phyloP scores from a whole-genome alignment of 2,888 invertebrate species.

The Agonopterix alstromeriana region DNA sequence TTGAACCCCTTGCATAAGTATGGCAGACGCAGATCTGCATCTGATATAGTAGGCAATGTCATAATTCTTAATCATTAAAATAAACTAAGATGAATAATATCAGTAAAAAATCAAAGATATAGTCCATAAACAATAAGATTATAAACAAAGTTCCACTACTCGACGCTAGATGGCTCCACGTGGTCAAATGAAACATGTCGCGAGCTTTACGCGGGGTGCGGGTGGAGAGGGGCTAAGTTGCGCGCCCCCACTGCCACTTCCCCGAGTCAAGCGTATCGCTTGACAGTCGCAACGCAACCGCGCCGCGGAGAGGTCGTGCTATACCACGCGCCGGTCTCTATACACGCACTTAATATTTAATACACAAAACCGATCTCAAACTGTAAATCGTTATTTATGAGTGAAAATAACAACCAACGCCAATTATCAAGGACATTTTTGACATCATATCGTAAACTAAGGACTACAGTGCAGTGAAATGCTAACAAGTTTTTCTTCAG shows the following conservation, averaged over 20 bases:
- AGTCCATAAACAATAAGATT: too few relatives aligned
- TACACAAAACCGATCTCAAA: slow-evolving; percentile 53
- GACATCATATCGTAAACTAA: slow-evolving; percentile 16
- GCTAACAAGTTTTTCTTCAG: slow-evolving; percentile 65
- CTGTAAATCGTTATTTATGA: slow-evolving; percentile 36
- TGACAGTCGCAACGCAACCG: slow-evolving; percentile 67
- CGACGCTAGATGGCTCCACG: slow-evolving; percentile 48
- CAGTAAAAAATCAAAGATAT: too few relatives aligned
- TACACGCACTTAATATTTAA: slow-evolving; percentile 68
- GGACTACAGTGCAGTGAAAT: slow-evolving; percentile 70
- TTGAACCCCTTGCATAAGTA: too few relatives aligned
- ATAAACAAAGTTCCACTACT: slow-evolving; percentile 25
- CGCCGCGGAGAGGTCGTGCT: slow-evolving; percentile 54
- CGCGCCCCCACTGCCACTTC: slow-evolving; percentile 65
- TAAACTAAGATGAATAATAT: too few relatives aligned
- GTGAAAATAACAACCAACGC: slow-evolving; percentile 35
- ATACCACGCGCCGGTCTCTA: slow-evolving; percentile 41
- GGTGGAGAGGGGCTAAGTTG: slow-evolving; percentile 48
- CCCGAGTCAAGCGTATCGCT: slow-evolving; percentile 54
- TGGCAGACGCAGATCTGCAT: too few relatives aligned
- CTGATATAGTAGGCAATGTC: too few relatives aligned
- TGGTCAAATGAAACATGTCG: slow-evolving; percentile 22
- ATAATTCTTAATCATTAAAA: too few relatives aligned
- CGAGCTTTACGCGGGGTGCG: slow-evolving; percentile 44
- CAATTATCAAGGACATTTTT: slow-evolving; percentile 29